phyloP scores from a whole-genome alignment of 2,888 invertebrate species.

The Amphimallon solstitiale region DNA sequence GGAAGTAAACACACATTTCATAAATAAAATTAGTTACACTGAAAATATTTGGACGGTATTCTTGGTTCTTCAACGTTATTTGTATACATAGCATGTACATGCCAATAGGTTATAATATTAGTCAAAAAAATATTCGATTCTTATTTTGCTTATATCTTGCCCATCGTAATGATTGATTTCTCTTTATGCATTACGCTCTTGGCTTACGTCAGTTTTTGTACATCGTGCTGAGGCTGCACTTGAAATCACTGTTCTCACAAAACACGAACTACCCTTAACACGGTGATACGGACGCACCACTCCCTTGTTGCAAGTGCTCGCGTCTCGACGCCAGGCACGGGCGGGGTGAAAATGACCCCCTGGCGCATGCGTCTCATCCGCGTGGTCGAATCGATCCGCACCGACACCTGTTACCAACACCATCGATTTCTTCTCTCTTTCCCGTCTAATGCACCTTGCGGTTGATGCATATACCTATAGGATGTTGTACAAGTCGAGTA shows the following conservation, averaged over 20 bases:
- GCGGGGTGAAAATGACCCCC: slow-evolving; percentile 51
- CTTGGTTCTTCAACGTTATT: slow-evolving; percentile 30
- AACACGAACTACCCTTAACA: slow-evolving; percentile 35
- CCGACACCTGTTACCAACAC: slow-evolving; percentile 63
- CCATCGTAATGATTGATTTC: slow-evolving; percentile 1
- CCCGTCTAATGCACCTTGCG: slow-evolving; percentile 43
- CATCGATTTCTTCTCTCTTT: slow-evolving; percentile 51
- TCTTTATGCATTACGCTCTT: not conserved
- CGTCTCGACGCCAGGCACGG: slow-evolving; percentile 57
- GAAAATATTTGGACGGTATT: slow-evolving; percentile 44
- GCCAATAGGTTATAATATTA: slow-evolving; percentile 3
- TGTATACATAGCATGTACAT: slow-evolving; percentile 7
- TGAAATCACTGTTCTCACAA: slow-evolving; percentile 29
- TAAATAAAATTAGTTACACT: slow-evolving; percentile 13
- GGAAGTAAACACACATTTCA: slow-evolving; percentile 12
- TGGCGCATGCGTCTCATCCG: slow-evolving; percentile 54
- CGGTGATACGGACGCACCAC: slow-evolving; percentile 55
- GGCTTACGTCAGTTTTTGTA: slow-evolving; percentile 8
- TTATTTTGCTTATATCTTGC: slow-evolving; percentile 8
- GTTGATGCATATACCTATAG: slow-evolving; percentile 41
- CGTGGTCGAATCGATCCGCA: slow-evolving; percentile 59
- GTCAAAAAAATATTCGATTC: slow-evolving; percentile 27
- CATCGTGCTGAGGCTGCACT: slow-evolving; percentile 9
- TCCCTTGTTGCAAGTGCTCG: slow-evolving; percentile 60
- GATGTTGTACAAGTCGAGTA: slow-evolving; percentile 23